A percentile compares a stretch with the other conserved stretches of the same genome.
Evolutionary conservation across 2,888 invertebrate species (phyloP).

Genomic region (Chirona hameri): DNA sequence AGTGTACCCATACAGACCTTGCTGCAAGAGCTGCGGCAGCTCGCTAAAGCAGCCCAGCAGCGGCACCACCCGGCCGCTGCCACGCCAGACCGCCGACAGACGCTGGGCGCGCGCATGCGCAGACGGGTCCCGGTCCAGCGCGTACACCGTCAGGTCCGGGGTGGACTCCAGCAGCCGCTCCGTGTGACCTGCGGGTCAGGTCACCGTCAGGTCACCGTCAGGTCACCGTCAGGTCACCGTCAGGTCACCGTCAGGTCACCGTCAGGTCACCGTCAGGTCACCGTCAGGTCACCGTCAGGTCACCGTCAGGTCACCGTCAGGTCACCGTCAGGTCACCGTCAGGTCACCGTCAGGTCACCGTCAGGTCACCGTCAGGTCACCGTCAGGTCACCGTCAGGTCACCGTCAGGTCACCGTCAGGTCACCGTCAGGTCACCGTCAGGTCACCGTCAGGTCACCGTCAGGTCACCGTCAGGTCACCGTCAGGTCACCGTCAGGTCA

Average conservation of each 20-base stretch:
- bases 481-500: too few species aligned
- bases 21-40: conserved; percentile 62
- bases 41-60: conserved; percentile 85
- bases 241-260: conserved; percentile 95
- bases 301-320: too few species aligned
- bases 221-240: background rate
- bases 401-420: too few species aligned
- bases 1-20: conserved; percentile 50
- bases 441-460: too few species aligned
- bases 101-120: conserved; percentile 59
- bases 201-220: conserved; percentile 57
- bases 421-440: too few species aligned
- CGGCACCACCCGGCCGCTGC: conserved; percentile 62
- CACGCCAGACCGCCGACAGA: conserved; percentile 63
- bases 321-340: too few species aligned
- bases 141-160: conserved; percentile 64
- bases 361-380: too few species aligned
- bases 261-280: conserved; percentile 43
- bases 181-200: conserved; percentile 94
- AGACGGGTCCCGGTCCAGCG: conserved; percentile 82
- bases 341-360: too few species aligned
- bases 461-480: too few species aligned
- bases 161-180: conserved; percentile 64
- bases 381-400: too few species aligned
- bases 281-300: too few species aligned